A percentile compares a stretch with the other conserved stretches of the same genome.
These are phyloP conservation scores for Acipenser transmontanus DNA, from an alignment of 2,797 vertebrate species.

Conservation along the genomic window DNA sequence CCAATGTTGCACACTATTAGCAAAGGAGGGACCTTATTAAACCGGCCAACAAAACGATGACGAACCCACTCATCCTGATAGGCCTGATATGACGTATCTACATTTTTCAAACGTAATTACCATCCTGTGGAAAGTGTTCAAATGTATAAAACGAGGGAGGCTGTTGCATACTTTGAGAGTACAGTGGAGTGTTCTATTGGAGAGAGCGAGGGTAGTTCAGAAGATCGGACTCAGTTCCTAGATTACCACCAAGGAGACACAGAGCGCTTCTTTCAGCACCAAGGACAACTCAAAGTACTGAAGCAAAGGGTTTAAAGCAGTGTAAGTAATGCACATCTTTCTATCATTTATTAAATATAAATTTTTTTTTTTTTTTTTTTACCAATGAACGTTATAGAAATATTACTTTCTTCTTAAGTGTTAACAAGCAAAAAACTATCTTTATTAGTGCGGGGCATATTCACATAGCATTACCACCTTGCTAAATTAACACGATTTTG, in stretches of 20 bases:
- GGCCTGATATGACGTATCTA: slow-evolving; percentile 76
- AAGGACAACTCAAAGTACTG: slow-evolving; percentile 43
- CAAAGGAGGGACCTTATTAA: slow-evolving; percentile 10
- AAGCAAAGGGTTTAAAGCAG: too few species aligned
- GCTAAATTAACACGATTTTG: too few species aligned
- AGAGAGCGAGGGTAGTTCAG: slow-evolving; percentile 1
- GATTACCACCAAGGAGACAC: slow-evolving; percentile 26
- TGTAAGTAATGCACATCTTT: too few species aligned
- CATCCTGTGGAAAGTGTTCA: slow-evolving; percentile 58
- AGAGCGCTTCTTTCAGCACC: slow-evolving; percentile 44
- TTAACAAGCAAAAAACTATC: too few species aligned
- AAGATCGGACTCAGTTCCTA: slow-evolving; percentile 21
- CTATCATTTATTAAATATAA: too few species aligned
- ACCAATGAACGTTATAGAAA: too few species aligned
- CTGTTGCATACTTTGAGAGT: slow-evolving; percentile 53
- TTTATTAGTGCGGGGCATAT: too few species aligned
- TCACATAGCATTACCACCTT: too few species aligned
- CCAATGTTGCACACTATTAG: too few species aligned
- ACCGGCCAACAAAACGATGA: slow-evolving; percentile 48
- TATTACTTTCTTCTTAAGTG: too few species aligned
- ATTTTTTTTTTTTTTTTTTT: too few species aligned
- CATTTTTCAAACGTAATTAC: slow-evolving; percentile 64
- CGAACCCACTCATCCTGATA: slow-evolving; percentile 59
- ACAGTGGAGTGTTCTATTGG: slow-evolving; percentile 28
- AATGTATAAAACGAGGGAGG: slow-evolving; percentile 78